phyloP scores from a whole-genome alignment of 2,888 invertebrate species.

The Rhabditophanes sp. region DNA sequence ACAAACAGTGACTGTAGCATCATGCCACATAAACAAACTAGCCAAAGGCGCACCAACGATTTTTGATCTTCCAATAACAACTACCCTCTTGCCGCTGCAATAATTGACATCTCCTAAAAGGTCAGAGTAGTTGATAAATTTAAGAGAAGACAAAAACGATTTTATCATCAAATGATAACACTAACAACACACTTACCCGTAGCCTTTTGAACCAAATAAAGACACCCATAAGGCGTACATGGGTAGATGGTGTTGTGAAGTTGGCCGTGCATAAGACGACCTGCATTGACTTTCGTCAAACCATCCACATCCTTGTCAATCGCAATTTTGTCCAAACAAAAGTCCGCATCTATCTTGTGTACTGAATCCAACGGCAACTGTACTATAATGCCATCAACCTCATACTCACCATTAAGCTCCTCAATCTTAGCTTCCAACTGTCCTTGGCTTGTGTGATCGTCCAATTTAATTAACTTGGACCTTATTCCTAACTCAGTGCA shows the following conservation, averaged over 20 bases:
- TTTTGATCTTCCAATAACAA: constrained; percentile 86
- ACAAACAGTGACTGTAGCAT: constrained; percentile 78
- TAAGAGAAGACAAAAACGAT: constrained; percentile 6
- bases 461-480: constrained; percentile 64
- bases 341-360: constrained; percentile 69
- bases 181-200: constrained; percentile 28
- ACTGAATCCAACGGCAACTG: constrained; percentile 66
- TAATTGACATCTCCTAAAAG: constrained; percentile 24
- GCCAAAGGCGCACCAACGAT: constrained; percentile 91
- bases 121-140: neutral
- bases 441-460: constrained; percentile 62
- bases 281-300: constrained; percentile 63
- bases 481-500: constrained; percentile 75
- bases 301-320: constrained; percentile 49
- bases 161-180: too few species aligned
- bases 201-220: constrained; percentile 64
- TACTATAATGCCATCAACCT: constrained; percentile 49
- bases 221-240: constrained; percentile 85
- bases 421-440: constrained; percentile 52
- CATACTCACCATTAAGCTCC: constrained; percentile 64
- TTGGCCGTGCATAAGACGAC: constrained; percentile 73
- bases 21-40: constrained; percentile 81
- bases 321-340: constrained; percentile 55
- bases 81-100: constrained; percentile 53
- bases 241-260: constrained; percentile 59